Evolutionary conservation across 53 echinoderm and acorn worm genomes (phyloP).

Genomic region (Apostichopus leukothele): DNA sequence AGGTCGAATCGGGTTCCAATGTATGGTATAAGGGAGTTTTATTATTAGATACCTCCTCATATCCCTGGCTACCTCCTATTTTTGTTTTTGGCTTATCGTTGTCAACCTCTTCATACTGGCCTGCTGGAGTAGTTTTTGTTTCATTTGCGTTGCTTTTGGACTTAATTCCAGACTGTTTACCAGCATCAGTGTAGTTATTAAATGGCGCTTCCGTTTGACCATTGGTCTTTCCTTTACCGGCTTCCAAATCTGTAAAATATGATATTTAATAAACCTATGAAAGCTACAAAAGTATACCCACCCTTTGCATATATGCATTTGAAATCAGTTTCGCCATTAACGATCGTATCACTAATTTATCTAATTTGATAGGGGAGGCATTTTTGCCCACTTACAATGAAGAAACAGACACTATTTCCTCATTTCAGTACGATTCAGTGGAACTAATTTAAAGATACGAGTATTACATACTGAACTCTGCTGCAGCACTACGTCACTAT

Average conservation of each 20-base stretch:
- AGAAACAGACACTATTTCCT: no score
- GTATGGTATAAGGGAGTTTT: constrained; percentile 5
- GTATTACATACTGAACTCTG: no score
- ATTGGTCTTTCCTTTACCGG: neutral
- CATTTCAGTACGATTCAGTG: no score
- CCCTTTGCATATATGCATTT: no score
- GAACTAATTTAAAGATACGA: no score
- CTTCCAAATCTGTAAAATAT: neutral
- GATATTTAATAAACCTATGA: neutral
- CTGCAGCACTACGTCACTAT: no score
- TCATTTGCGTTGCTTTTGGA: neutral
- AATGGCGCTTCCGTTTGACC: neutral
- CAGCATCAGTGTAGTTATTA: neutral
- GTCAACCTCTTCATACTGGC: neutral
- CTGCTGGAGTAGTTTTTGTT: neutral
- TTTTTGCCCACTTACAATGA: no score
- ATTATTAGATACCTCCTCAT: constrained; percentile 7
- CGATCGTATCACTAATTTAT: no score
- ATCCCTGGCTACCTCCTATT: neutral
- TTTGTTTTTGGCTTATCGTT: neutral
- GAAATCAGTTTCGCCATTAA: no score
- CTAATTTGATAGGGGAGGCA: no score
- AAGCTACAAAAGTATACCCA: no score
- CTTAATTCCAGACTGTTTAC: neutral
- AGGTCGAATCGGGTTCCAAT: neutral